Evolutionary conservation across 1,140 invertebrate genomes (phyloP), one percentile per base, ranked within the genome.

Genomic region (Drosophila cardini): DNA sequence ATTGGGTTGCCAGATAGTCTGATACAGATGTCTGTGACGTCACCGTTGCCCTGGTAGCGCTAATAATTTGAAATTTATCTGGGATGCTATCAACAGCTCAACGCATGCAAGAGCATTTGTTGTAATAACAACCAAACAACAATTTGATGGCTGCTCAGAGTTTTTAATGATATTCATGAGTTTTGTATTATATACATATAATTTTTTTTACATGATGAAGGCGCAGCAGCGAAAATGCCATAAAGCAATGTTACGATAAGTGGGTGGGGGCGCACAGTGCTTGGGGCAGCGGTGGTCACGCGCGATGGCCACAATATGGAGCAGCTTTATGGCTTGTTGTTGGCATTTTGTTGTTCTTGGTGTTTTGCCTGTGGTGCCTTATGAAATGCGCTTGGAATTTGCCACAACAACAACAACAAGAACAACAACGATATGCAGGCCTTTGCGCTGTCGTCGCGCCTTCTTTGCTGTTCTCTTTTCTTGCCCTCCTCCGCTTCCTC

Each of bases 341-440:
- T 69, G n/a, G 18, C 7, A 26, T 55, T n/a, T 26, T 30, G 38
- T 42, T 34, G 16, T 9, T 61, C 56, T 53, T 61, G 55, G 61
- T 74, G 75, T 71, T 82, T 83, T 79, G 83, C 83, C 83, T 58
- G 56, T 89, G 83, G 83, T 89, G 83, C 72, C 56, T 61, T 90
- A 82, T 85, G 80, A 90, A 90, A 90, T 90, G 76, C 84, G 89
- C 76, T 77, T 90, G 89, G 89, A 90, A 91, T 90, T 89, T 78
- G 64, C 68, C 6, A 69, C 56, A 81, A 64, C 42, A 63, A 53
- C 60, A 73, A 65, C 60, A 38, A 57, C 13, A n/a, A 26, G 8
- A 61, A 69, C 53, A 56, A 21, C 34, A 53, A 62, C 68, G 57
- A 53, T 64, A 58, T 75, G 45, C 78, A 75, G 70, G 69, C 68